Percentiles rank a stretch among this genome's conserved stretches.
Conservation (phyloP, 1,140 invertebrate genomes). For the Drosophila funebris region DNA sequence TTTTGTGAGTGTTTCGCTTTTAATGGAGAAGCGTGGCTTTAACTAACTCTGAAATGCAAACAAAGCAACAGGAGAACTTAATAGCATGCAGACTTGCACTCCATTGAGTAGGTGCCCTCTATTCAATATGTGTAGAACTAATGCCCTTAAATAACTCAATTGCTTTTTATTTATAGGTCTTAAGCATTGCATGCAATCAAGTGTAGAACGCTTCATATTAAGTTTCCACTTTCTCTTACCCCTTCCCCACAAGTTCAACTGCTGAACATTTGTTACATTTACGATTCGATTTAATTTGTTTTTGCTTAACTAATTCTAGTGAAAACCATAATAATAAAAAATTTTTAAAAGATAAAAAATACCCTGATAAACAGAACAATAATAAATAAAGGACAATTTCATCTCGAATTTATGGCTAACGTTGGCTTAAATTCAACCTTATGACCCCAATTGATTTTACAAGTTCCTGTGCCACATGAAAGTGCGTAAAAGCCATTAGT, state of each 20-base stretch:
- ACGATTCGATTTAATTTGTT: slow-evolving; percentile 12
- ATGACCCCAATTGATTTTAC: slow-evolving; percentile 40
- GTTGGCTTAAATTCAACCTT: slow-evolving; percentile 17
- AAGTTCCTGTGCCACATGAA: slow-evolving; percentile 6
- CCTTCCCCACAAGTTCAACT: background rate
- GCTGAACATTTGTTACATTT: slow-evolving; percentile 34
- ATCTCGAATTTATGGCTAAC: slow-evolving; percentile 5
- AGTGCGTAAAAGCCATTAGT: slow-evolving; percentile 4
- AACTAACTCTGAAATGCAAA: background rate
- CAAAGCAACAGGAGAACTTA: background rate
- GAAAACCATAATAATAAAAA: background rate
- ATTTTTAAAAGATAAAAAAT: background rate
- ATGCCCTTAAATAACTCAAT: slow-evolving; percentile 42
- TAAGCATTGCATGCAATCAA: slow-evolving; percentile 10
- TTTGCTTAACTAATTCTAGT: slow-evolving; percentile 19
- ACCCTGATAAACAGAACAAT: background rate
- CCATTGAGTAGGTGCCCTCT: too few species aligned
- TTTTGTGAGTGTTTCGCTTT: background rate
- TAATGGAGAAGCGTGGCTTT: background rate
- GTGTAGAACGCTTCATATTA: background rate
- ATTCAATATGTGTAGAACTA: slow-evolving; percentile 18
- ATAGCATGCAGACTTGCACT: background rate
- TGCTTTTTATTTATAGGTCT: slow-evolving; percentile 12
- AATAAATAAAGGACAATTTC: slow-evolving; percentile 18
- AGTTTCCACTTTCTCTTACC: background rate